Percentiles rank a stretch among this genome's conserved stretches.
Evolutionary conservation across 2,797 vertebrate species (phyloP).

Genomic region (Botia almorhae): DNA sequence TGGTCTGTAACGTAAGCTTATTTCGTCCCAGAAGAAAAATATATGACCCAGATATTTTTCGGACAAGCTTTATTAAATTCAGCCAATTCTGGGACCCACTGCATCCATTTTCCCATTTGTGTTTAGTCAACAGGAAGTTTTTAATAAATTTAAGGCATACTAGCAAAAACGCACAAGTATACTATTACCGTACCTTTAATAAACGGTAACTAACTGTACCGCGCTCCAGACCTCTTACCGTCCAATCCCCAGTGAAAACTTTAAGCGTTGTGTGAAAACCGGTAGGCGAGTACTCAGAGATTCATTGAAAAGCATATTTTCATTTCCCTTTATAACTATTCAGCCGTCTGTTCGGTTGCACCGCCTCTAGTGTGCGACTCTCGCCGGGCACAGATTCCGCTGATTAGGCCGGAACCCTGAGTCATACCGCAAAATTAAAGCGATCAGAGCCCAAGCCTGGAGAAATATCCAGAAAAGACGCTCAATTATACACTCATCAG

Average conservation of each 20-base stretch:
- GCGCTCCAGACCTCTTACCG: not conserved
- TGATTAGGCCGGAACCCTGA: constrained; percentile 63
- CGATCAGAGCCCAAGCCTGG: constrained; percentile 52
- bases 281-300: not conserved
- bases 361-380: constrained; percentile 15
- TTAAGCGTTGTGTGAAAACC: constrained; percentile 1
- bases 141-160: not conserved
- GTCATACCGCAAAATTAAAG: constrained; percentile 55
- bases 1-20: not conserved
- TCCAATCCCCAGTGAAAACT: not conserved
- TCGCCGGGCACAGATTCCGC: constrained; percentile 30
- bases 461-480: constrained; percentile 56
- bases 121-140: not conserved
- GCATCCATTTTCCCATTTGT: not conserved
- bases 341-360: constrained; percentile 26
- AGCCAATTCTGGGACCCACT: not conserved
- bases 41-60: not conserved
- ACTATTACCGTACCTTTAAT: not conserved
- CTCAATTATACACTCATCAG: constrained; percentile 60
- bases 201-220: not conserved
- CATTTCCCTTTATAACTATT: constrained; percentile 33
- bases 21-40: not conserved
- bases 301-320: constrained; percentile 25
- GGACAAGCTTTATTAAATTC: not conserved
- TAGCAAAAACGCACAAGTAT: not conserved